phyloP scores from a whole-genome alignment of 2,113 vertebrate genomes.

The Sebastes fasciatus region DNA sequence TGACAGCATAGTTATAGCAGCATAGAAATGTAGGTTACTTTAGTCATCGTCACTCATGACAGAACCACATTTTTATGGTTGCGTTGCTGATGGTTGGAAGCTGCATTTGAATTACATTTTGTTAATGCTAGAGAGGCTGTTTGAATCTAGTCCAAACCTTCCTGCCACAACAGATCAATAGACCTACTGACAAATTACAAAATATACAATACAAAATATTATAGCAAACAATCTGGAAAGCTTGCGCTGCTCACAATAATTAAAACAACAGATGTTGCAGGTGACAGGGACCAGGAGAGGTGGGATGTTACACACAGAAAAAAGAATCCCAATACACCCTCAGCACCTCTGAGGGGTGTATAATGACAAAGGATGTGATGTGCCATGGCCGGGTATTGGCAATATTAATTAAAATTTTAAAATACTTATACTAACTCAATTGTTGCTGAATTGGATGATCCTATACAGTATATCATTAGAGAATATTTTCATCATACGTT shows the following conservation, averaged over 20 bases:
- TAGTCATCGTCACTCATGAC: neutral
- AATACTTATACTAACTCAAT: neutral
- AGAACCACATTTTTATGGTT: neutral
- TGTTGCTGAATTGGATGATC: constrained; percentile 4
- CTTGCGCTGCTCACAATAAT: neutral
- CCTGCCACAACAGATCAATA: constrained; percentile 27
- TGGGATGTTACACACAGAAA: neutral
- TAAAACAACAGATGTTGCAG: neutral
- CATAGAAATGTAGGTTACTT: neutral
- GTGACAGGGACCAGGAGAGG: neutral
- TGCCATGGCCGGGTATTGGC: neutral
- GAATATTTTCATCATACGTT: neutral
- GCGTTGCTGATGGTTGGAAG: neutral
- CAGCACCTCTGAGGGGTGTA: neutral
- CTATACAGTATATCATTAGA: neutral
- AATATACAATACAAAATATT: neutral
- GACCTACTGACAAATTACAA: constrained; percentile 9
- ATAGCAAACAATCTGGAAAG: constrained; percentile 11
- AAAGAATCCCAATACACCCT: neutral
- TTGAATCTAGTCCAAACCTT: constrained; percentile 1
- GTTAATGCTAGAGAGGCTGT: neutral
- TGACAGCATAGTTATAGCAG: neutral
- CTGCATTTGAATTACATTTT: constrained; percentile 1
- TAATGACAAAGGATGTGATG: neutral
- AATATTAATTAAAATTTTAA: neutral